These are phyloP conservation scores for Nomada lathburiana DNA, from an alignment of 2,888 invertebrate species.

Conservation along the genomic window DNA sequence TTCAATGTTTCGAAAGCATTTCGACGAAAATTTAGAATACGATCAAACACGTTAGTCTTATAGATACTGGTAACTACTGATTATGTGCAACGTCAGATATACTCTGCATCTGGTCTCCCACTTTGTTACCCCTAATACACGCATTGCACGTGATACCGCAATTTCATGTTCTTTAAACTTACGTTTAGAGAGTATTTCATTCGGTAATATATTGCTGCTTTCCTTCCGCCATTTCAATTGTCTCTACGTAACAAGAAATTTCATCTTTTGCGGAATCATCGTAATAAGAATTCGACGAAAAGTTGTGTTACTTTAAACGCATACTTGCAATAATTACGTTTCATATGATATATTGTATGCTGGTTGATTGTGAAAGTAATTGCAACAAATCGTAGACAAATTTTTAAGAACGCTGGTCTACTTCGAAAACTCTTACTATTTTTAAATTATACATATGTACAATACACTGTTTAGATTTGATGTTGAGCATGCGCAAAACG, in stretches of 20 bases:
- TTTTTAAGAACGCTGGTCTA: not conserved
- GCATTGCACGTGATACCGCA: not conserved
- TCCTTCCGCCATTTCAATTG: not conserved
- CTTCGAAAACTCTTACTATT: not conserved
- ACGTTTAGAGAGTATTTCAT: not conserved
- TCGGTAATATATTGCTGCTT: not conserved
- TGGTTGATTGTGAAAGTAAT: not conserved
- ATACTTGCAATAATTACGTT: not conserved
- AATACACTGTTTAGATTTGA: not conserved
- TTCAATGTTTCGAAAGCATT: not conserved
- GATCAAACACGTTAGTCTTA: constrained; percentile 17
- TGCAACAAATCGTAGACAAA: not conserved
- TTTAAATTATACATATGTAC: too few species aligned
- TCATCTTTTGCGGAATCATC: not conserved
- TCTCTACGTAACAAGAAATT: not conserved
- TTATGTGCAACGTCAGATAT: constrained; percentile 74
- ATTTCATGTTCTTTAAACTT: constrained; percentile 4
- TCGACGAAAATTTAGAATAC: not conserved
- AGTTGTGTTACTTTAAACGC: not conserved
- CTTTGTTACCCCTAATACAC: constrained; percentile 25
- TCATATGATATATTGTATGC: not conserved
- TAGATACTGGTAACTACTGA: constrained; percentile 67
- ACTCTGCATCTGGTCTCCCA: constrained; percentile 69
- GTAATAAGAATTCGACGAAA: not conserved
- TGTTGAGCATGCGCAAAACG: not conserved